Evolutionary conservation across 2,113 vertebrate species (phyloP).

Genomic region (Azemiops feae): DNA sequence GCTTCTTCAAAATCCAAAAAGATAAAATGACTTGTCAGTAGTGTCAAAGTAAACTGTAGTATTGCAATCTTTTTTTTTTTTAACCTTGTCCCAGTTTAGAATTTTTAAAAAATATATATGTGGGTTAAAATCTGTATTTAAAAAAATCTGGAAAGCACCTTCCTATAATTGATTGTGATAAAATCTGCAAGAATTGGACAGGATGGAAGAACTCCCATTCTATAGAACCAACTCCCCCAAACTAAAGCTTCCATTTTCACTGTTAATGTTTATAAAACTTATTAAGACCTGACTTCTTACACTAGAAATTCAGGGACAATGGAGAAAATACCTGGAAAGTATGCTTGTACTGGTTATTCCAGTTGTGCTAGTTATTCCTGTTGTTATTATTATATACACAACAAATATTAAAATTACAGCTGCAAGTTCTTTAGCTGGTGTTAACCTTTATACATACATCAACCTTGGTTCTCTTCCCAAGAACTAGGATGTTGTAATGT

Average conservation of each 20-base stretch:
- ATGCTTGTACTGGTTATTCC: neutral
- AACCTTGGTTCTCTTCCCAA: too few relatives aligned
- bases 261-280: neutral
- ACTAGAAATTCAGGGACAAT: neutral
- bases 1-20: conserved; percentile 1
- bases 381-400: neutral
- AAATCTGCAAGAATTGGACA: neutral
- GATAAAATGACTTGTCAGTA: conserved; percentile 3
- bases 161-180: neutral
- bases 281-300: neutral
- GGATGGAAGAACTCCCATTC: neutral
- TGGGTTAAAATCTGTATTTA: neutral
- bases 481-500: too few relatives aligned
- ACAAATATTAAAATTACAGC: neutral
- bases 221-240: neutral
- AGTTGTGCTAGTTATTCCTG: neutral
- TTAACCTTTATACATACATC: too few relatives aligned
- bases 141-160: neutral
- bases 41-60: neutral
- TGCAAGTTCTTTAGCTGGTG: too few relatives aligned
- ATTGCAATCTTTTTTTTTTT: neutral
- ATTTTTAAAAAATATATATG: neutral
- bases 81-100: neutral
- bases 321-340: neutral
- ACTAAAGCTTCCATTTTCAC: neutral